Evolutionary conservation across 1,140 invertebrate genomes (phyloP).

Genomic region (Dreissena polymorpha): DNA sequence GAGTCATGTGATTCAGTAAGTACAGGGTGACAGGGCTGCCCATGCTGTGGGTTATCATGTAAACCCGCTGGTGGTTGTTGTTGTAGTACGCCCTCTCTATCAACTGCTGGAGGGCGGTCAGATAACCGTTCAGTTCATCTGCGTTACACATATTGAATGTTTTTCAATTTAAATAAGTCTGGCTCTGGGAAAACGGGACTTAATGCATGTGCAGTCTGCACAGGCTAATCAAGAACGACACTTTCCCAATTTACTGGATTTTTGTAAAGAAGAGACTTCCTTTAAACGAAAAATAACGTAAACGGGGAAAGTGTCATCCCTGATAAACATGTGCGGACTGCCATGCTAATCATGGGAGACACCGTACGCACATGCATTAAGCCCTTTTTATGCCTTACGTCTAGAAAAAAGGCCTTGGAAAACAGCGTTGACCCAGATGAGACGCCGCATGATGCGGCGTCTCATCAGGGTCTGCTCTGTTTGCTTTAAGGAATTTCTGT

Average conservation of each 20-base stretch:
- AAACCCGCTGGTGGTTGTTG: conserved; percentile 88
- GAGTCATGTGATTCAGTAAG: conserved; percentile 90
- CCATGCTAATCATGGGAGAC: no score
- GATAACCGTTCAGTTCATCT: conserved; percentile 95
- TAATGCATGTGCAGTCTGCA: neutral
- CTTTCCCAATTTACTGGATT: neutral
- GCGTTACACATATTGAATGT: conserved; percentile 72
- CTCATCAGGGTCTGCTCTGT: no score
- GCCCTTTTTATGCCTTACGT: no score
- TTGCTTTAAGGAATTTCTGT: no score
- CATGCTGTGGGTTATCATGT: conserved; percentile 97
- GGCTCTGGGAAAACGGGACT: neutral
- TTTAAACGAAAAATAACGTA: no score
- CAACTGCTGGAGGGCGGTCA: conserved; percentile 88
- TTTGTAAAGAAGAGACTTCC: neutral
- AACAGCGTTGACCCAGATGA: no score
- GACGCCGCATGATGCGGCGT: no score
- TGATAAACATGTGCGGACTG: no score
- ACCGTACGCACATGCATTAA: no score
- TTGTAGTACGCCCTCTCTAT: conserved; percentile 91
- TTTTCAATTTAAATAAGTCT: neutral
- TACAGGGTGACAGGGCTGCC: conserved; percentile 91
- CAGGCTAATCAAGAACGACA: neutral
- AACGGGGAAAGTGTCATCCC: no score
- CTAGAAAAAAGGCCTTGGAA: no score